Evolutionary conservation across 2,113 vertebrate genomes (phyloP).

Genomic region (cattle (Bos taurus)): ARS-UCD2.0 NC_037343.1:66404001-66404500

Average conservation of each 20-base stretch:
- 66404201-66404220: conserved; percentile 85
- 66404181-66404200: conserved; percentile 88
- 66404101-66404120: conserved; percentile 93
- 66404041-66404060: neutral
- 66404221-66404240: conserved; percentile 86
- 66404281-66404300: conserved; percentile 92
- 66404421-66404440: conserved; percentile 41
- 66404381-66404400: conserved; percentile 91
- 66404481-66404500: neutral
- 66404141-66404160: conserved; percentile 92
- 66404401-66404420: conserved; percentile 88
- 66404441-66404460: conserved; percentile 86
- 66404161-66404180: conserved; percentile 87
- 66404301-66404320: conserved; percentile 89
- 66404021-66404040: neutral
- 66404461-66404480: conserved; percentile 44
- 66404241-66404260: conserved; percentile 88
- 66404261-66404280: conserved; percentile 93
- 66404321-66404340: conserved; percentile 87
- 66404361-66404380: conserved; percentile 91
- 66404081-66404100: conserved; percentile 86
- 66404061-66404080: neutral
- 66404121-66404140: conserved; percentile 88
- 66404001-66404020: neutral
- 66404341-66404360: conserved; percentile 91